A percentile compares a stretch with the other conserved stretches of the same genome.
These are phyloP conservation scores for Drosophila acutilabella DNA, from an alignment of 2,888 invertebrate species.

Conservation along the genomic window DNA sequence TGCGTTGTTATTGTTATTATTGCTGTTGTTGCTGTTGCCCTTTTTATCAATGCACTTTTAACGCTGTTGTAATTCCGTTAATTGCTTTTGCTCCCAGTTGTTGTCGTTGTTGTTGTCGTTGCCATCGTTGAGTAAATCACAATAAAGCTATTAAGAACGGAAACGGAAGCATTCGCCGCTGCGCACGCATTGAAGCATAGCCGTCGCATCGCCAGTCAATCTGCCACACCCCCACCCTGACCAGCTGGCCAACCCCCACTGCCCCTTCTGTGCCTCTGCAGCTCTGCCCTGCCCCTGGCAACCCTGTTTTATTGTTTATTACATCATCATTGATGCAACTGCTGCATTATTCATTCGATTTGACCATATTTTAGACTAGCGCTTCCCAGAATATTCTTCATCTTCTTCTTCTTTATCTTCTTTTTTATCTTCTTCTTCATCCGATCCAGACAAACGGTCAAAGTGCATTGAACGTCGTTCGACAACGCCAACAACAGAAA, in stretches of 20 bases:
- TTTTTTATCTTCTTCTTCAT: neutral
- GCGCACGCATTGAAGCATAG: conserved; percentile 81
- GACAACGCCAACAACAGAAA: neutral
- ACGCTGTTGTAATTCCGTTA: conserved; percentile 79
- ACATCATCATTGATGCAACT: conserved; percentile 48
- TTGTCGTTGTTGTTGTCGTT: conserved; percentile 25
- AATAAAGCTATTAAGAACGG: conserved; percentile 82
- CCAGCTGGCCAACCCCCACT: neutral
- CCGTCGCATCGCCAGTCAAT: conserved; percentile 65
- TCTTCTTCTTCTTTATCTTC: neutral
- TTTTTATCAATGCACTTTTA: conserved; percentile 70
- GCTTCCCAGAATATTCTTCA: conserved; percentile 6
- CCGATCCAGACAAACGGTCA: conserved; percentile 44
- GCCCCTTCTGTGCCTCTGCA: too few species aligned
- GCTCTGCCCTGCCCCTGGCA: neutral
- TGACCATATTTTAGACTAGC: conserved; percentile 48
- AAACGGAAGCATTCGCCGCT: conserved; percentile 83
- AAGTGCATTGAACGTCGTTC: conserved; percentile 53
- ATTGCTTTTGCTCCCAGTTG: conserved; percentile 63
- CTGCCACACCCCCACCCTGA: conserved; percentile 31
- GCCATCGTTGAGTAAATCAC: conserved; percentile 76
- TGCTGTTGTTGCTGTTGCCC: conserved; percentile 38
- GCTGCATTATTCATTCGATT: conserved; percentile 56
- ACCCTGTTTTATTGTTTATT: conserved; percentile 47
- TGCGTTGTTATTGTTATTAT: conserved; percentile 36